Evolutionary conservation across 1,140 invertebrate genomes (phyloP), one percentile per base, ranked within the genome.

Genomic region (Camponotus floridanus): DNA sequence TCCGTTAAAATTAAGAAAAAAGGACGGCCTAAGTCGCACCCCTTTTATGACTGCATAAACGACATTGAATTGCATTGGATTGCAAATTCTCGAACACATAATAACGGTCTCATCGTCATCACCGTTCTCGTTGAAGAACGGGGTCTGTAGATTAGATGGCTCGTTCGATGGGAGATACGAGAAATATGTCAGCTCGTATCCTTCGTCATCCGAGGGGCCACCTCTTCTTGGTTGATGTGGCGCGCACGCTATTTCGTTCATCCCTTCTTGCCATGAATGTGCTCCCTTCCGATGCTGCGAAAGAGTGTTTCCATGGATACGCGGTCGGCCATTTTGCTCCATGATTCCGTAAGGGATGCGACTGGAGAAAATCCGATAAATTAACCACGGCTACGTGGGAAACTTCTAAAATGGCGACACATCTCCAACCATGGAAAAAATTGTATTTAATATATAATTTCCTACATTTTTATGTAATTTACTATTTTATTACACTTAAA

Each of bases 281-380:
- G 45, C 85, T 26, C 26, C 26, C 26, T 26, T 81, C 83, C 64
- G 45, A 80, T 86, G 61, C 74, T 62, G 45, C 57, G 26, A 51
- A 45, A 84, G 87, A 80, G 87, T 61, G 91, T 92, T 92, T 42
- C 91, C 83, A 92, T 92, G 90, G 91, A 67, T 87, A 92, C 91
- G 45, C 6, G 13, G 45, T 80, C 67, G 68, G 80, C 84, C 90
- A 91, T 91, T 90, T 65, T 73, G 86, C 65, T 45, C 62, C 81
- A 88, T 90, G 83, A 87, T 45, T 45, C 87, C 91, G 87, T 91
- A 88, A 71, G 85, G 76, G 65, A 76, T 70, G 59, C 42, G 62
- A 55, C 48, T 59, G 70, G 45, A 45, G 74, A 83, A 90, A 90
- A 92, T 91, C 79, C 89, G 88, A 92, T 91, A 90, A 91, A 86